These are phyloP conservation scores for Pachypsylla venusta DNA, from an alignment of 1,140 invertebrate species.

Conservation along the genomic window DNA sequence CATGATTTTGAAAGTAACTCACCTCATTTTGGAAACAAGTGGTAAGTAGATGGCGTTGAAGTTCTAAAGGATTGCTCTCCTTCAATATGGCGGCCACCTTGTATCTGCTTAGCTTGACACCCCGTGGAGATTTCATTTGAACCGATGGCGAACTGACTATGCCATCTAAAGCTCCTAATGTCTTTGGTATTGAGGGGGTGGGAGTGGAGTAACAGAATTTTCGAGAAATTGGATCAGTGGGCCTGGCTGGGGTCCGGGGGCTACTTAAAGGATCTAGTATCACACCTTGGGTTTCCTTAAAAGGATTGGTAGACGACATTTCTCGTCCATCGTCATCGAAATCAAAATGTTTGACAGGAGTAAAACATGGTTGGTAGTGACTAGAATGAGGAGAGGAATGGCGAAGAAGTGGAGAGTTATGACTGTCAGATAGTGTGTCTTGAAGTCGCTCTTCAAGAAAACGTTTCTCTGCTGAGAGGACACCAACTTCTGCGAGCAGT, in stretches of 20 bases:
- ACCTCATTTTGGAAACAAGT: conserved; percentile 75
- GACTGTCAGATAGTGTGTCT: conserved; percentile 37
- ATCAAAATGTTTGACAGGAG: conserved; percentile 11
- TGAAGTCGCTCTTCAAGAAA: conserved; percentile 46
- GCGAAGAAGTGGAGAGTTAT: too few relatives aligned
- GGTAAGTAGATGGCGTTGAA: conserved; percentile 66
- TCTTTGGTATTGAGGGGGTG: background rate
- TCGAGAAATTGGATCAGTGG: conserved; percentile 16
- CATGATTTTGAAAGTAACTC: too few relatives aligned
- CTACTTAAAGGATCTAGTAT: background rate
- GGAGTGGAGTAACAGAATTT: conserved; percentile 10
- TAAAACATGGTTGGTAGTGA: conserved; percentile 12
- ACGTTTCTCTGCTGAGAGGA: conserved; percentile 39
- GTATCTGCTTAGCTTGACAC: conserved; percentile 7
- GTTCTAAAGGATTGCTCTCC: conserved; percentile 60
- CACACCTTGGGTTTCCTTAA: conserved; percentile 19
- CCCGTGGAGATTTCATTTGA: conserved; percentile 10
- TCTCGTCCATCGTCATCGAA: conserved; percentile 36
- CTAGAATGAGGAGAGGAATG: conserved; percentile 24
- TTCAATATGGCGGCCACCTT: conserved; percentile 58
- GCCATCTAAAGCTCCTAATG: conserved; percentile 24
- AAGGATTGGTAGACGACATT: conserved; percentile 27
- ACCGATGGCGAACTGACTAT: conserved; percentile 23
- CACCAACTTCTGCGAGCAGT: conserved; percentile 42
- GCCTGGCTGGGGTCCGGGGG: conserved; percentile 6